Evolutionary conservation across 1,140 invertebrate species (phyloP), one percentile per base, ranked within the genome.

Genomic region (Hyposmocoma kahamanoa): DNA sequence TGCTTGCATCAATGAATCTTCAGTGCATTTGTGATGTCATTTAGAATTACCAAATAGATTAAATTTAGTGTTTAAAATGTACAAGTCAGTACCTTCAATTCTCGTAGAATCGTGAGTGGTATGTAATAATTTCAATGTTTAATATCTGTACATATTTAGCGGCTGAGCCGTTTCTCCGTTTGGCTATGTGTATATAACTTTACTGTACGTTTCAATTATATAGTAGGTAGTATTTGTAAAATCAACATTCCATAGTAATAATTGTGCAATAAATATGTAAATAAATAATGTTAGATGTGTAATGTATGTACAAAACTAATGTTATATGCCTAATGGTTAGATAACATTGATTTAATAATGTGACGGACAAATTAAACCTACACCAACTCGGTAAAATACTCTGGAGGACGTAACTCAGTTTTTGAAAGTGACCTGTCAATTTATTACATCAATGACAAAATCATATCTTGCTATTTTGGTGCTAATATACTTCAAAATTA

Each of bases 221-320:
- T 17, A 36, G 30, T 34, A 34, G 15, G n/a, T 30, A 3, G 28
- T 47, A 21, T 32, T 41, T 38, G 30, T 59, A 53, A 53, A 53
- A 55, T 47, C 42, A 66, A 80, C 78, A 84, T 84, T 84, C 78
- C 78, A 74, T 82, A 77, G 62, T 65, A 72, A 72, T 76, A 72
- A 71, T 56, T 67, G 78, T 84, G 80, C 80, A 84, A 84, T 84
- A 84, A 73, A 68, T 63, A 26, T 80, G 69, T 79, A 75, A 53
- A 72, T 79, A 80, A 39, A 45, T 52, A 52, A 58, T 67, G 62
- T 42, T 28, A 53, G 50, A 58, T 53, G 54, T 34, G 26, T 39
- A 46, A 45, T 38, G 39, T 53, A 63, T 81, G 67, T 77, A 73
- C 60, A 72, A 73, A 77, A 48, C 42, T 13, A 10, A 4, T 41